These are phyloP conservation scores for Pangasianodon gigas DNA, from an alignment of 2,113 vertebrate species.

Conservation along the genomic window DNA sequence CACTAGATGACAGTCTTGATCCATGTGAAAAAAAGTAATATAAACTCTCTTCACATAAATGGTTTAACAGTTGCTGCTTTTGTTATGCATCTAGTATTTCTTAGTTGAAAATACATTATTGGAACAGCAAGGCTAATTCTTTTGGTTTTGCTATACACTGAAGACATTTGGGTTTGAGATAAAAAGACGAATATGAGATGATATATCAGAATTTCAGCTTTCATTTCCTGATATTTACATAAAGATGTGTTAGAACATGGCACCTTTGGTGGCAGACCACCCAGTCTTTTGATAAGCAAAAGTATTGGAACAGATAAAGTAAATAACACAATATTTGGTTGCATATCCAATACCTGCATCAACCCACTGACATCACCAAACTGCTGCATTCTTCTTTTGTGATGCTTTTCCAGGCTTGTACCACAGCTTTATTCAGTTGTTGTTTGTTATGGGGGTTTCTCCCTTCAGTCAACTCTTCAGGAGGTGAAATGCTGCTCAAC, in stretches of 20 bases:
- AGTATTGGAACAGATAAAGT: too few species aligned
- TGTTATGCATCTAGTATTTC: neutral
- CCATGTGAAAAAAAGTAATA: neutral
- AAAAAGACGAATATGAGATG: neutral
- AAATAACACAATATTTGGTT: neutral
- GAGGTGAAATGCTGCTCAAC: neutral
- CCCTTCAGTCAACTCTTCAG: neutral
- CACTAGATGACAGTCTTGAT: conserved; percentile 39
- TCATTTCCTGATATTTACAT: neutral
- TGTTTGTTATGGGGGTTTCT: neutral
- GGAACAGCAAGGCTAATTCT: neutral
- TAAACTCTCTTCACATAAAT: neutral
- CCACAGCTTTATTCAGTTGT: neutral
- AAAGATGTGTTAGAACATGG: too few species aligned
- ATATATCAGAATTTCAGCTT: neutral
- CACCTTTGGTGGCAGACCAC: too few species aligned
- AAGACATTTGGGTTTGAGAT: neutral
- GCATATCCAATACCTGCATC: neutral
- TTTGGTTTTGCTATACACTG: neutral
- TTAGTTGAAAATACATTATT: neutral
- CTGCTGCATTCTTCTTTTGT: neutral
- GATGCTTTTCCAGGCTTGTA: neutral
- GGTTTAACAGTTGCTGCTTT: neutral
- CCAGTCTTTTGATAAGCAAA: too few species aligned
- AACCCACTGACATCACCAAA: neutral